A percentile compares a stretch with the other conserved stretches of the same genome.
Evolutionary conservation across 30 jellyfish, hydroid and myxozoan genomes (phyloP).

Genomic region (Nemopilema nomurai): DNA sequence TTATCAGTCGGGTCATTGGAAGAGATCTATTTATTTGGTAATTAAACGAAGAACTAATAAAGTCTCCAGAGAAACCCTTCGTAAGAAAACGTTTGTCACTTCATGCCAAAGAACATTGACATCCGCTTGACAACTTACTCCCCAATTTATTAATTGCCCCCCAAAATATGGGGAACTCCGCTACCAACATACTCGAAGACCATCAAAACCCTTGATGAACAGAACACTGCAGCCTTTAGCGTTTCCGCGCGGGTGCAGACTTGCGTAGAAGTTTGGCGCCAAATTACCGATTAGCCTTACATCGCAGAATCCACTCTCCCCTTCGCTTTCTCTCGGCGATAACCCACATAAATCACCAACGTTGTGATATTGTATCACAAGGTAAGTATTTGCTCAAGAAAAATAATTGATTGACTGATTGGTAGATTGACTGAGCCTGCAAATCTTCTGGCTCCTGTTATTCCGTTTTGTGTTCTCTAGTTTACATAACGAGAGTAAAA

Average conservation of each 20-base stretch:
- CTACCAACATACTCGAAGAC: too few species aligned
- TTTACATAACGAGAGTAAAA: not conserved
- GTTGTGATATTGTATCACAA: not conserved
- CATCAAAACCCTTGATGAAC: too few species aligned
- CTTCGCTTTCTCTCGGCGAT: not conserved
- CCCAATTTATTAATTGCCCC: too few species aligned
- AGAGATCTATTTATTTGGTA: too few species aligned
- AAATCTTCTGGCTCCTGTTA: not conserved
- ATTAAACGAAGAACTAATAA: too few species aligned
- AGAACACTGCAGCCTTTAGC: not conserved
- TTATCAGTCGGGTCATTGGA: too few species aligned
- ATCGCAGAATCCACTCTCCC: not conserved
- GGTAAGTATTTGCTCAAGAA: not conserved
- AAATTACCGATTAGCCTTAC: constrained; percentile 1
- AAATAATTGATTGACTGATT: not conserved
- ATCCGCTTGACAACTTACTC: too few species aligned
- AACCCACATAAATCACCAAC: not conserved
- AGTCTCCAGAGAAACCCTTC: too few species aligned
- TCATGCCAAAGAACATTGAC: too few species aligned
- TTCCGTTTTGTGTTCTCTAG: not conserved
- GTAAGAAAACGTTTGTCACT: too few species aligned
- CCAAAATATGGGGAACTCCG: too few species aligned
- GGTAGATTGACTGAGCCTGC: not conserved
- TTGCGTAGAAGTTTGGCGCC: constrained; percentile 15
- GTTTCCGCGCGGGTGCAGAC: not conserved